A percentile compares a stretch with the other conserved stretches of the same genome.
Evolutionary conservation across 2,113 vertebrate genomes (phyloP).

Genomic region (Uropsilus gracilis): DNA sequence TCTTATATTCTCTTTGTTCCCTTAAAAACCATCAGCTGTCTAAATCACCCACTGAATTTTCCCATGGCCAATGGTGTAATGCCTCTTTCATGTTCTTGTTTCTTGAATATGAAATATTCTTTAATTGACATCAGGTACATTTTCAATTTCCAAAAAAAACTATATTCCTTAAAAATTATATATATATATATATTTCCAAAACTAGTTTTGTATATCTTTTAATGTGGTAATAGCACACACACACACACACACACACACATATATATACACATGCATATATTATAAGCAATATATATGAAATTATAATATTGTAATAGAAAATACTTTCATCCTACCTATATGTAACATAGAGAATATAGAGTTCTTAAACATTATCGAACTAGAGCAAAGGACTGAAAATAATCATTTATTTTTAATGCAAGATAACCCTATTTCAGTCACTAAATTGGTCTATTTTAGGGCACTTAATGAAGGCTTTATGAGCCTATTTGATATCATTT

Average conservation of each 20-base stretch:
- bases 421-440: not conserved
- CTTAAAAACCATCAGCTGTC: conserved; percentile 74
- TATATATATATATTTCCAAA: not conserved
- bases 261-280: not conserved
- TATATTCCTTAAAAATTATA: not conserved
- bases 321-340: not conserved
- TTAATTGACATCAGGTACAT: conserved; percentile 21
- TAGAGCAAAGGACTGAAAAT: not conserved
- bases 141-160: not conserved
- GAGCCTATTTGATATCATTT: not conserved
- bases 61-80: conserved; percentile 21
- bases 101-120: conserved; percentile 39
- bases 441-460: not conserved
- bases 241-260: no score
- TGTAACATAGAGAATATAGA: not conserved
- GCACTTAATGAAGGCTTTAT: no score
- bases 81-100: conserved; percentile 29
- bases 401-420: not conserved
- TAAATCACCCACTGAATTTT: conserved; percentile 71
- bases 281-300: not conserved
- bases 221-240: not conserved
- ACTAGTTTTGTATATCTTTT: not conserved
- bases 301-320: not conserved
- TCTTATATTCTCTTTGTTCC: conserved; percentile 80
- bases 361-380: not conserved